A percentile compares a stretch with the other conserved stretches of the same genome.
These are phyloP conservation scores for Emydoidea blandingii DNA, from an alignment of 2,797 vertebrate genomes.

Conservation along the genomic window DNA sequence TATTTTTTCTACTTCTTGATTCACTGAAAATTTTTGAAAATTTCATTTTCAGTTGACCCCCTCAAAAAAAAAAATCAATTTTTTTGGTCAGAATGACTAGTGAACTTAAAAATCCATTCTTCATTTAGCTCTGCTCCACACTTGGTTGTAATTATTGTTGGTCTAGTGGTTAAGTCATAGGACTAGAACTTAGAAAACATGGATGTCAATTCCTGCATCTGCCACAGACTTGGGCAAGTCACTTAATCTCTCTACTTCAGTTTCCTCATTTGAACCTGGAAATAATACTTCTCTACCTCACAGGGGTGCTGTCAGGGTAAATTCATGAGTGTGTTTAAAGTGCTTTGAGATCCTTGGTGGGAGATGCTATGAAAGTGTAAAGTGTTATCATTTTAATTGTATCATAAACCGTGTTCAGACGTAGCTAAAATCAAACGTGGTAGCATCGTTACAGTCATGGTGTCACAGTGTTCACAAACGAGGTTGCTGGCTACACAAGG, in stretches of 20 bases:
- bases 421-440: not conserved
- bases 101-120: not conserved
- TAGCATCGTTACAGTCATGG: not conserved
- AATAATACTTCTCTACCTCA: not conserved
- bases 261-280: not conserved
- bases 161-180: not conserved
- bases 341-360: too few species aligned
- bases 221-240: not conserved
- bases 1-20: not conserved
- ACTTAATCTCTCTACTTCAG: not conserved
- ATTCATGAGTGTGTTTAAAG: not conserved
- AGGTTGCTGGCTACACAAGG: not conserved
- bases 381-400: not conserved
- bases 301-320: not conserved
- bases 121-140: not conserved
- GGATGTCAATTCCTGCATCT: not conserved
- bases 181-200: not conserved
- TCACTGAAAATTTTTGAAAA: not conserved
- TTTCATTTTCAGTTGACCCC: not conserved
- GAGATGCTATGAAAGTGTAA: too few species aligned
- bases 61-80: too few species aligned
- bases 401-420: not conserved
- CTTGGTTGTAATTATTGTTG: not conserved
- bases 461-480: not conserved
- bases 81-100: not conserved